phyloP scores from a whole-genome alignment of 2,888 invertebrate species.

The Brenthis ino region DNA sequence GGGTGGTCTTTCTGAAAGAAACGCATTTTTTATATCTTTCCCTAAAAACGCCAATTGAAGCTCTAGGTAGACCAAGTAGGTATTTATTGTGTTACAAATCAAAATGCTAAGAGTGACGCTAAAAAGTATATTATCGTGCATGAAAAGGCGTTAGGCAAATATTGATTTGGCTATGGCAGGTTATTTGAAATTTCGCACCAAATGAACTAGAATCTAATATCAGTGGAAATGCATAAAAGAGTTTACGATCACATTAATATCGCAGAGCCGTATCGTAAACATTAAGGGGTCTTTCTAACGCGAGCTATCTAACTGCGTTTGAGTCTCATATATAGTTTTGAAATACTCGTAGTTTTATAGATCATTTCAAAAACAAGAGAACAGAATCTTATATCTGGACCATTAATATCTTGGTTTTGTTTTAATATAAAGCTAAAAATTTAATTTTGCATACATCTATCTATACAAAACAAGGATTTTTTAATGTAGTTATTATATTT shows the following conservation, averaged over 20 bases:
- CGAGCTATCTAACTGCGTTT: slow-evolving; percentile 12
- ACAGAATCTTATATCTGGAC: no score
- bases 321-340: slow-evolving; percentile 6
- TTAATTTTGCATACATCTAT: background rate
- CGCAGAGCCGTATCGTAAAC: slow-evolving; percentile 43
- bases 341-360: slow-evolving; percentile 26
- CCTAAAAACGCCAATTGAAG: no score
- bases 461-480: background rate
- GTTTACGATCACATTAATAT: slow-evolving; percentile 53
- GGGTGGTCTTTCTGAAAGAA: no score
- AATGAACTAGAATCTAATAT: slow-evolving; percentile 44
- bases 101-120: no score
- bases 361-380: no score
- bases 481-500: no score
- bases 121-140: background rate
- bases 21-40: no score
- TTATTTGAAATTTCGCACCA: slow-evolving; percentile 34
- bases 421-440: no score
- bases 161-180: background rate
- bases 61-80: no score
- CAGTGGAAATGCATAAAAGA: slow-evolving; percentile 48
- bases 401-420: no score
- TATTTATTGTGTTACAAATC: no score
- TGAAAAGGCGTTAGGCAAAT: background rate
- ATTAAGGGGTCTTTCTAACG: slow-evolving; percentile 17